Evolutionary conservation across 1,140 invertebrate species (phyloP).

Genomic region (Pseudoatta argentina): DNA sequence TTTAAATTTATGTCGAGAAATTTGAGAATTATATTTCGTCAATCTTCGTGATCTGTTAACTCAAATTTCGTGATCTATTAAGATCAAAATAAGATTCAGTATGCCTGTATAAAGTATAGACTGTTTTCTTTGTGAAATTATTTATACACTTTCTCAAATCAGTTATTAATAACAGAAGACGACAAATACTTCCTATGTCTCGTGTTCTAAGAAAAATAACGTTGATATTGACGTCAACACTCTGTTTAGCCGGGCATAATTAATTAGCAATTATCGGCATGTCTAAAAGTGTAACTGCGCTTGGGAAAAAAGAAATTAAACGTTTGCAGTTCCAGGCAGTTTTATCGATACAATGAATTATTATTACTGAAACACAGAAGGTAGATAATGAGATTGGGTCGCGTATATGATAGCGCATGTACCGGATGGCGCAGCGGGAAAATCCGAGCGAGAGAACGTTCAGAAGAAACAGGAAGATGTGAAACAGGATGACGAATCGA

Average conservation of each 20-base stretch:
- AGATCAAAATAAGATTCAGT: no score
- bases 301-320: neutral
- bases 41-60: no score
- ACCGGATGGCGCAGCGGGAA: neutral
- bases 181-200: constrained; percentile 4
- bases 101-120: no score
- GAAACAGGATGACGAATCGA: constrained; percentile 42
- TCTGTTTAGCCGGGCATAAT: constrained; percentile 25
- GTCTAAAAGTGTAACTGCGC: constrained; percentile 40
- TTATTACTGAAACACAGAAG: constrained; percentile 19
- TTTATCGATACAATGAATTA: neutral
- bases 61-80: no score
- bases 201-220: constrained; percentile 43
- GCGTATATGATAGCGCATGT: neutral
- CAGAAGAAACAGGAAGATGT: neutral
- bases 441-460: neutral
- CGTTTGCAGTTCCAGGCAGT: neutral
- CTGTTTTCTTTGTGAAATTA: constrained; percentile 1
- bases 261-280: constrained; percentile 35
- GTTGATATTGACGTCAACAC: constrained; percentile 30
- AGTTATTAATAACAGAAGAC: neutral
- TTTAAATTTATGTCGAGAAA: no score
- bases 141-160: neutral
- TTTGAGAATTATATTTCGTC: no score
- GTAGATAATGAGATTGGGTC: neutral